phyloP scores from a whole-genome alignment of 1,140 invertebrate species.

The Sipha flava region DNA sequence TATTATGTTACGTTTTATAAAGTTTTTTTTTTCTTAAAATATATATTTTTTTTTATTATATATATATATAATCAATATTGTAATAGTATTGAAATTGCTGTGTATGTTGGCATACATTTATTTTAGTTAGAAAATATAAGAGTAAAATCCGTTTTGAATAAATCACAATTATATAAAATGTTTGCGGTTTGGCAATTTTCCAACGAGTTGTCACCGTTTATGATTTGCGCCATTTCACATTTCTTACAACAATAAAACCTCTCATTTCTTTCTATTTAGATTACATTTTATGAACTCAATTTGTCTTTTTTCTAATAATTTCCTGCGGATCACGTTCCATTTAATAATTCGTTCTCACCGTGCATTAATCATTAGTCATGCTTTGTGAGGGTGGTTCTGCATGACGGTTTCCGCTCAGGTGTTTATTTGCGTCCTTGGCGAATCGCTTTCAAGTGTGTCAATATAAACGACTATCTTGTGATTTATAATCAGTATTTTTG shows the following conservation, averaged over 20 bases:
- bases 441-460: slow-evolving; percentile 8
- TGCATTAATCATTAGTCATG: slow-evolving; percentile 8
- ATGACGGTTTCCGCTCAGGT: slow-evolving; percentile 10
- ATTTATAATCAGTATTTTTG: not conserved
- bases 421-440: not conserved
- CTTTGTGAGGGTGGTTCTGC: slow-evolving; percentile 10
- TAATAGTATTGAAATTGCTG: not conserved
- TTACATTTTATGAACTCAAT: slow-evolving; percentile 9
- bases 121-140: not conserved
- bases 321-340: slow-evolving; percentile 15
- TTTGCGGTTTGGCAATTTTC: not conserved
- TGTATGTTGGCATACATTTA: not conserved
- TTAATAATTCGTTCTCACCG: slow-evolving; percentile 3
- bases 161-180: not conserved
- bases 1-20: not conserved
- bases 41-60: too few species aligned
- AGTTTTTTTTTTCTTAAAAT: not conserved
- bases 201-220: slow-evolving; percentile 18
- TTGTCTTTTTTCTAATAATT: slow-evolving; percentile 17
- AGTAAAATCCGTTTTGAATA: not conserved
- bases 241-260: not conserved
- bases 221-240: slow-evolving; percentile 19
- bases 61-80: not conserved
- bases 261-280: not conserved
- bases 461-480: not conserved